Conservation (phyloP, 2,888 invertebrate species). For the Plagiodera versicolora region DNA sequence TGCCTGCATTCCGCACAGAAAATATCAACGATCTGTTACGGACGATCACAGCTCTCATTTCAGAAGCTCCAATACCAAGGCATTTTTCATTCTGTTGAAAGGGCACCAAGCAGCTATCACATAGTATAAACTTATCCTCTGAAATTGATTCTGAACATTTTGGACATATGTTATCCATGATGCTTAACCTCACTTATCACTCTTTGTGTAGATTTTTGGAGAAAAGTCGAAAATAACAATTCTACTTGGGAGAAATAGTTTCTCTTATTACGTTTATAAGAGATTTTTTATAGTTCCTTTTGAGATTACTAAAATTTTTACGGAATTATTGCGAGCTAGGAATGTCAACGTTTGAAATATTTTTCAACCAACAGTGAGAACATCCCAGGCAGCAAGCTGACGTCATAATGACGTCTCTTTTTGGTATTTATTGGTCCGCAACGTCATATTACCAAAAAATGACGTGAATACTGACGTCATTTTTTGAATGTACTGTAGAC, state of each 20-base stretch:
- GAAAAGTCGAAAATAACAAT: background rate
- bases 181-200: conserved; percentile 8
- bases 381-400: too few species aligned
- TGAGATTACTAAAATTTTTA: conserved; percentile 2
- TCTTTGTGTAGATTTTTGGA: background rate
- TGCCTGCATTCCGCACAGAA: conserved; percentile 6
- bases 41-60: background rate
- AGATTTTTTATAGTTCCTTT: conserved; percentile 4
- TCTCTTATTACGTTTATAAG: background rate
- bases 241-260: background rate
- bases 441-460: too few species aligned
- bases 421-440: too few species aligned
- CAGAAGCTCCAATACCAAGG: conserved; percentile 6
- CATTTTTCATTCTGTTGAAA: conserved; percentile 10
- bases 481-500: too few species aligned
- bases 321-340: conserved; percentile 1
- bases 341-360: too few species aligned
- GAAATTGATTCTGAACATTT: conserved; percentile 4
- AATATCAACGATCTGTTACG: background rate
- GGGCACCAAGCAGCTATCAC: conserved; percentile 7
- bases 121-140: conserved; percentile 7
- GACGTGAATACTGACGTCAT: too few species aligned
- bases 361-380: too few species aligned
- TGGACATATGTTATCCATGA: background rate
- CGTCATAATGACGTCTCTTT: too few species aligned